Evolutionary conservation across 2,888 invertebrate genomes (phyloP), one percentile per base, ranked within the genome.

Genomic region (Melieria omissa): DNA sequence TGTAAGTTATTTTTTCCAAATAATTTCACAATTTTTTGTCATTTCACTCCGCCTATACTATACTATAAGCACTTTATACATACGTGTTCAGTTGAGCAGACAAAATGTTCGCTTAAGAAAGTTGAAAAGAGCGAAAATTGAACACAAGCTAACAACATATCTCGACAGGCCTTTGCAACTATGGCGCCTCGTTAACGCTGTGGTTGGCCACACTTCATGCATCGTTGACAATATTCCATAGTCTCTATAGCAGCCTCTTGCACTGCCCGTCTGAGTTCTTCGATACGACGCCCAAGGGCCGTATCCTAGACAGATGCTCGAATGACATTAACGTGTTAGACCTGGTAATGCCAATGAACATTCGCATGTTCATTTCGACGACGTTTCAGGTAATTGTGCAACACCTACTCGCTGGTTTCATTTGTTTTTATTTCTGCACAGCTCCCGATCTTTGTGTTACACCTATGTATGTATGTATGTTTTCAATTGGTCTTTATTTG

Each of bases 271-370:
- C 90, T 83, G 86, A 86, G 75, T 89, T 91, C 86, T 92, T 90
- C 85, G 91, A 92, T 84, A 90, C 88, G 61, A 92, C 91, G 77
- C 92, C 92, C 41, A 84, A 89, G 79, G 92, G 92, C 78, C 88
- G 92, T 73, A 88, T 92, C 75, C 84, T 92, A 76, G 90, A 90
- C 85, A 88, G 92, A 79, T 91, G 90, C 83, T 89, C 90, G 75
- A 88, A 86, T 78, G 91, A 91, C 84, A 87, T 91, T 78, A 89
- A 90, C 82, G 86, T 87, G 62, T 80, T 90, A 85, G 91, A 91
- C 84, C 85, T 88, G 80, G 82, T 84, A 76, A 86, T 91, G 82
- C 90, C 90, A 75, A 73, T 82, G 62, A 84, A 80, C 76, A 82
- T 85, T 65, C 81, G 86, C 74, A 83, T 84, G 82, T 82, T 83